phyloP scores from a whole-genome alignment of 2,797 vertebrate genomes.

The Darevskia mixta region DNA sequence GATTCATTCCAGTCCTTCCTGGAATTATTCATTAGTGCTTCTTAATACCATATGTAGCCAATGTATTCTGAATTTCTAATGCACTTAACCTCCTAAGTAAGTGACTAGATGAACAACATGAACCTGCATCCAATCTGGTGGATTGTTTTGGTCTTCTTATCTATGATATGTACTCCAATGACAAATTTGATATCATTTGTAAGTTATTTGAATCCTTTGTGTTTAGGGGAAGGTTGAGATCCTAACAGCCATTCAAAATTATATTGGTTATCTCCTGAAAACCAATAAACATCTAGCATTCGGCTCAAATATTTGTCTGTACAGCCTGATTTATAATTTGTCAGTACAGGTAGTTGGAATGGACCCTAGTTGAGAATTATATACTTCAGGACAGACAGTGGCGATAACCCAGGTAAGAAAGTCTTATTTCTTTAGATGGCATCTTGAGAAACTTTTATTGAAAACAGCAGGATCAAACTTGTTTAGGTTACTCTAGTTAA shows the following conservation, averaged over 20 bases:
- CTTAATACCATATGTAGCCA: background rate
- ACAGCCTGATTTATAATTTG: background rate
- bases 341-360: background rate
- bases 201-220: background rate
- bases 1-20: background rate
- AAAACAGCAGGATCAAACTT: background rate
- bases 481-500: background rate
- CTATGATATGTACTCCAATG: background rate
- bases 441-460: background rate
- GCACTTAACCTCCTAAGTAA: background rate
- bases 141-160: background rate
- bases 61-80: background rate
- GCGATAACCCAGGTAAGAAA: background rate
- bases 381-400: background rate
- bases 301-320: background rate
- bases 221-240: background rate
- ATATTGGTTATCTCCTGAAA: background rate
- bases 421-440: background rate
- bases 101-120: background rate
- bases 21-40: background rate
- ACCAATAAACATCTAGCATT: background rate
- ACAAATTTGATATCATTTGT: background rate
- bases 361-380: background rate
- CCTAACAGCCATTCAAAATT: background rate
- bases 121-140: background rate